phyloP scores from a whole-genome alignment of 2,113 vertebrate species.

The Callospermophilus lateralis region DNA sequence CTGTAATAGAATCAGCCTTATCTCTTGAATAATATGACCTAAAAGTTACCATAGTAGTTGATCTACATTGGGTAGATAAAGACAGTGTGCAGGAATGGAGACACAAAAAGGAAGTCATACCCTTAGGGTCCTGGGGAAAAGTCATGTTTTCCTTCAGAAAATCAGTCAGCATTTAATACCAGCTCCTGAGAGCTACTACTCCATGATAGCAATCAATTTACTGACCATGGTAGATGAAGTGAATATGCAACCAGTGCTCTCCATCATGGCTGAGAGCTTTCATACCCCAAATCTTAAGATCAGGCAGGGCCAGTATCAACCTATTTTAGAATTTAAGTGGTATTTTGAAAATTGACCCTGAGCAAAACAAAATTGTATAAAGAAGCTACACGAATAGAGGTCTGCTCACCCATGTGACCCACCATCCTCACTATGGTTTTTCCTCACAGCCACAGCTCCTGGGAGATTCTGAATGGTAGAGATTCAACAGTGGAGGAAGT shows the following conservation, averaged over 20 bases:
- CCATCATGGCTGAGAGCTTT: background rate
- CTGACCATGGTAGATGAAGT: background rate
- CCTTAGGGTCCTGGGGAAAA: background rate
- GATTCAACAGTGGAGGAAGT: background rate
- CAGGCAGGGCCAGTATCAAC: background rate
- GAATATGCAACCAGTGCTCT: background rate
- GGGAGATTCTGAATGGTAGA: background rate
- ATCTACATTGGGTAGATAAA: background rate
- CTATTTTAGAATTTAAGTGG: background rate
- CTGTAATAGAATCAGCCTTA: background rate
- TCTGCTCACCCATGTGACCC: background rate
- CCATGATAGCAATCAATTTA: background rate
- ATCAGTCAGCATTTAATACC: background rate
- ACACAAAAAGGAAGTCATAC: background rate
- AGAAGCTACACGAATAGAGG: background rate
- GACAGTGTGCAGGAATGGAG: background rate
- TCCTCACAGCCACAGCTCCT: background rate
- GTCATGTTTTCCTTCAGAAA: background rate
- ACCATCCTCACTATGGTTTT: background rate
- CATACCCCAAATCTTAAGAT: background rate
- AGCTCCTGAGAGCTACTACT: background rate
- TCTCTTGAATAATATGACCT: background rate
- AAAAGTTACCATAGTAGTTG: background rate
- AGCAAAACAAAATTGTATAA: background rate
- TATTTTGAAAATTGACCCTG: background rate